Conservation (phyloP, 2,888 invertebrate species). For the Cheilosia pagana region DNA sequence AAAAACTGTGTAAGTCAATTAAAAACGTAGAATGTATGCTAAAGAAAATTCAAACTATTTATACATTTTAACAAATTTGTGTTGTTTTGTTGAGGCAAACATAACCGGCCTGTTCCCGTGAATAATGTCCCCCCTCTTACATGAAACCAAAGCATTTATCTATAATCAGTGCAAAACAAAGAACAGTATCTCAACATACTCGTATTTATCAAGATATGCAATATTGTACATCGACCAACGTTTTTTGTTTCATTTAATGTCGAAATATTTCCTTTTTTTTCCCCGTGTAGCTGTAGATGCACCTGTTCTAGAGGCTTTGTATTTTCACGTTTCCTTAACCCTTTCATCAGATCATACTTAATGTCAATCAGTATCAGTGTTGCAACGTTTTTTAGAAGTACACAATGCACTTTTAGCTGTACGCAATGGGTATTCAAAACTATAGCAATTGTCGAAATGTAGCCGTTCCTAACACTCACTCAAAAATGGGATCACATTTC, state of each 20-base stretch:
- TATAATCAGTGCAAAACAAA: conserved; percentile 6
- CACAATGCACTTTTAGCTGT: background rate
- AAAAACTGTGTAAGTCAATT: conserved; percentile 49
- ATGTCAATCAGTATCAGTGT: background rate
- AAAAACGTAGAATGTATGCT: conserved; percentile 41
- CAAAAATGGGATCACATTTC: too few relatives aligned
- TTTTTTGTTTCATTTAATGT: conserved; percentile 36
- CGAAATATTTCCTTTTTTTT: conserved; percentile 8
- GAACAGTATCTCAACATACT: conserved; percentile 8
- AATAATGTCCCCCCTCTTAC: conserved; percentile 20
- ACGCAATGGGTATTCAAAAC: conserved; percentile 5
- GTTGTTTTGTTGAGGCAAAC: conserved; percentile 69
- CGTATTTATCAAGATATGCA: conserved; percentile 65
- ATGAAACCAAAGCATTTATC: conserved; percentile 19
- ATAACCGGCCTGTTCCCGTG: conserved; percentile 35
- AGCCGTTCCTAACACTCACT: background rate
- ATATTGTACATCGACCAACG: conserved; percentile 77
- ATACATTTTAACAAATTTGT: conserved; percentile 49
- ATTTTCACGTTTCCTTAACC: background rate
- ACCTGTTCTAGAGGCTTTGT: conserved; percentile 32
- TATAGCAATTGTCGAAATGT: background rate
- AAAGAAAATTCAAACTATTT: conserved; percentile 11
- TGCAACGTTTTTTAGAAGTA: conserved; percentile 6
- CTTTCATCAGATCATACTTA: conserved; percentile 28
- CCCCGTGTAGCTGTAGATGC: conserved; percentile 21